Base-by-base conservation (phyloP, 2,113 vertebrate species). In the Eulemur macaco region DNA sequence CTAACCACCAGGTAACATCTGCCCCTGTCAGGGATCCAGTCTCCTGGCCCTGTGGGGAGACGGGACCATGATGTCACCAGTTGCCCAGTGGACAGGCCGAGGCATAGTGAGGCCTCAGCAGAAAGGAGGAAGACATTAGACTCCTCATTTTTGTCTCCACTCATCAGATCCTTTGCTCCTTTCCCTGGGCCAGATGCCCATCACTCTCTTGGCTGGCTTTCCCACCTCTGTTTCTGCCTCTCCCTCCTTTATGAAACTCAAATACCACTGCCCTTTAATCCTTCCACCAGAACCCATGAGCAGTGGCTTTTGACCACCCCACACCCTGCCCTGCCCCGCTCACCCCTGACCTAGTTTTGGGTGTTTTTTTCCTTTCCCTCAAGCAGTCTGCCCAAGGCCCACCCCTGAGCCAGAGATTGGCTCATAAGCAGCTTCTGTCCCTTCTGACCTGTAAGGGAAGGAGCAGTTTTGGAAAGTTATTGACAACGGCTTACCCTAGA, bases 311-410 rank as follows among this genome's bases (percentile, higher is more conserved):
- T 78, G 50, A 87, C 87, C 0, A 56, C 20, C 52, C 17, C 52
- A 21, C 54, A 56, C 54, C 6, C 54, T 6, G 1, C 73, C 87
- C 17, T 42, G 42, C 6, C 42, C 25, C 84, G 73, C 93, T 92
- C 68, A 86, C 90, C 77, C 29, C 89, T 91, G 88, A 92, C 94
- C 92, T 95, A 68, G 5, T 92, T 87, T 94, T 95, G 60, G 25
- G 20, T 47, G 52, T 88, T 94, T 81, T 78, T 74, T 74, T 50
- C 13, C 39, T 74, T 91, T 95, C 23, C 74, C 27, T 91, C 54
- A 54, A 58, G 92, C 69, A 74, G 50, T 63, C 82, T 84, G 77
- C 88, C 76, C 89, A 68, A 93, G 91, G 94, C 69, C 91, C 63
- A 23, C 27, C 45, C 23, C 50, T 31, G n/a, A 77, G 68, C 39